Conservation (phyloP, 1,140 invertebrate genomes). For the Choristoneura fumiferana region DNA sequence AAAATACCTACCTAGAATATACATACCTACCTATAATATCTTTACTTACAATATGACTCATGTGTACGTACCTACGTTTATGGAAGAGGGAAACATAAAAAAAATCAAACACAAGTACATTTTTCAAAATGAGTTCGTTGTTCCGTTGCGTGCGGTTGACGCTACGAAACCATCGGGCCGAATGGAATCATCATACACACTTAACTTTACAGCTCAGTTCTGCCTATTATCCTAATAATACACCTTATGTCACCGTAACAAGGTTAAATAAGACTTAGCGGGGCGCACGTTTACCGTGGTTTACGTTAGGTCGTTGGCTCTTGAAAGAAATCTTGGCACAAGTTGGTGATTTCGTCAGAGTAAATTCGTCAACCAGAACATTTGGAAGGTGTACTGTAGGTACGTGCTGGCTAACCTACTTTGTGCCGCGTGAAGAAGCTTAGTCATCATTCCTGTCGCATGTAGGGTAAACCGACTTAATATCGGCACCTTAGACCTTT, state of each 20-base stretch:
- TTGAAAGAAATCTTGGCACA: constrained; percentile 72
- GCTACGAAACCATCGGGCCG: constrained; percentile 4
- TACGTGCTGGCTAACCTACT: constrained; percentile 12
- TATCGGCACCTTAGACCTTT: too few relatives aligned
- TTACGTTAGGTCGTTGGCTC: constrained; percentile 63
- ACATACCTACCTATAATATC: too few relatives aligned
- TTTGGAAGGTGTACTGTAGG: constrained; percentile 13
- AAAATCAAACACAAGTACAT: neutral
- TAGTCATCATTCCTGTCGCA: neutral
- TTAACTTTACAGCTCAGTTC: neutral
- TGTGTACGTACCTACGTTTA: too few relatives aligned
- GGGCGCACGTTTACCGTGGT: constrained; percentile 29
- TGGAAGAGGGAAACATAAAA: neutral
- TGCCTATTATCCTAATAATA: constrained; percentile 19
- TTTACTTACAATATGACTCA: too few relatives aligned
- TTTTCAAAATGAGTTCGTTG: constrained; percentile 13
- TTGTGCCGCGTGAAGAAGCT: neutral
- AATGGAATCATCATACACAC: neutral
- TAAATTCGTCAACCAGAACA: constrained; percentile 63
- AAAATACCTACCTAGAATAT: too few relatives aligned
- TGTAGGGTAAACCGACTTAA: too few relatives aligned
- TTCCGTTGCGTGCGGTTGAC: constrained; percentile 13
- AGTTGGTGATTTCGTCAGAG: constrained; percentile 63
- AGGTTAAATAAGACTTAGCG: neutral
- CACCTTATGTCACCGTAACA: constrained; percentile 28